Percentiles rank a stretch among this genome's conserved stretches.
These are phyloP conservation scores for Acanthopleura granulata DNA, from an alignment of 2,888 invertebrate genomes.

Conservation along the genomic window DNA sequence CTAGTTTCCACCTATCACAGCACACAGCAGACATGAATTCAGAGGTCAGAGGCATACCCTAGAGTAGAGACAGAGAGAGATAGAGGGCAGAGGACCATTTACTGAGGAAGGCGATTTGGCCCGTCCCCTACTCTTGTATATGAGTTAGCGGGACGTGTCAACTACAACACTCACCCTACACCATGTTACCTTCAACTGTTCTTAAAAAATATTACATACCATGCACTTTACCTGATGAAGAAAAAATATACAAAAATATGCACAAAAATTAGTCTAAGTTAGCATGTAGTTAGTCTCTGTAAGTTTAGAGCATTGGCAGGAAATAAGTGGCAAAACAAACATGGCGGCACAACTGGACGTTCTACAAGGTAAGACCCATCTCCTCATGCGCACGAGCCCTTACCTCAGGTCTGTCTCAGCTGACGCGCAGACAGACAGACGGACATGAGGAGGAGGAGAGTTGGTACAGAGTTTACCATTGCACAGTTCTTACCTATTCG, in stretches of 20 bases:
- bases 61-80: conserved; percentile 13
- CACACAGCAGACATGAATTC: conserved; percentile 6
- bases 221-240: conserved; percentile 18
- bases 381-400: not conserved
- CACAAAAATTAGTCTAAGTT: too few relatives aligned
- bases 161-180: conserved; percentile 10
- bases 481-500: conserved; percentile 13
- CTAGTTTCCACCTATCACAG: not conserved
- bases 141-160: not conserved
- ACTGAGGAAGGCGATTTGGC: not conserved
- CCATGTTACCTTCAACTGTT: not conserved
- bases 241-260: conserved; percentile 8
- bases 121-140: too few relatives aligned
- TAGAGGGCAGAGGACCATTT: not conserved
- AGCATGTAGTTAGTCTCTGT: too few relatives aligned
- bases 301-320: too few relatives aligned
- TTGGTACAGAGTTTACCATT: not conserved
- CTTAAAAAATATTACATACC: conserved; percentile 15
- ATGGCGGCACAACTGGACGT: conserved; percentile 1
- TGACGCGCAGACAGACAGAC: not conserved
- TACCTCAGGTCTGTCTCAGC: conserved; percentile 9
- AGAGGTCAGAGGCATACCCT: not conserved
- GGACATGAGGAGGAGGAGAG: not conserved
- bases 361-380: not conserved
- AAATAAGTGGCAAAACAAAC: not conserved